These are phyloP conservation scores for Hypothenemus hampei DNA, from an alignment of 1,140 invertebrate genomes.

Conservation along the genomic window DNA sequence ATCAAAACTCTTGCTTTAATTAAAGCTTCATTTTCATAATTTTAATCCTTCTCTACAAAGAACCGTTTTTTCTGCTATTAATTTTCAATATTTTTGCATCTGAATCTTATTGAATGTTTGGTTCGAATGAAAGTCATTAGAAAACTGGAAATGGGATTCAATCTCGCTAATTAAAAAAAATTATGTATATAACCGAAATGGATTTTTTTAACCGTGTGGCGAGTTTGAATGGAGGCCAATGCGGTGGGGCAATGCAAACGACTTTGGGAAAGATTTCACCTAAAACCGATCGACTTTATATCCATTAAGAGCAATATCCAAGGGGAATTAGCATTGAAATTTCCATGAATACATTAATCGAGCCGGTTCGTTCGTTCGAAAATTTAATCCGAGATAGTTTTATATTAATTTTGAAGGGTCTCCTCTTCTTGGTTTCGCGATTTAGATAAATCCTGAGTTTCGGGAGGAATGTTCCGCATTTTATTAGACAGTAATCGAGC, in stretches of 20 bases:
- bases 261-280: constrained; percentile 20
- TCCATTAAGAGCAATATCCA: constrained; percentile 29
- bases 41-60: too few relatives aligned
- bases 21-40: too few relatives aligned
- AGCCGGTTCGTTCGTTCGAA: constrained; percentile 7
- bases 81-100: too few relatives aligned
- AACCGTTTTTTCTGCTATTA: too few relatives aligned
- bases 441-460: constrained; percentile 17
- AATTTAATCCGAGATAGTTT: constrained; percentile 27
- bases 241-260: constrained; percentile 15
- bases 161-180: too few relatives aligned
- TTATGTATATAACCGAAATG: too few relatives aligned
- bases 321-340: constrained; percentile 26
- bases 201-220: too few relatives aligned
- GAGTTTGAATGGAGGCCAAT: too few relatives aligned
- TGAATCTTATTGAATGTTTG: too few relatives aligned
- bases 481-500: constrained; percentile 12
- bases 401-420: constrained; percentile 23
- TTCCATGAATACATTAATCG: constrained; percentile 30
- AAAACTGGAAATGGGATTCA: too few relatives aligned
- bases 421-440: neutral
- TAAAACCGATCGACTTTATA: constrained; percentile 27
- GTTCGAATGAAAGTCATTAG: too few relatives aligned
- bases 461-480: neutral
- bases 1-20: too few relatives aligned